These are phyloP conservation scores for Crotalus tigris DNA, from an alignment of 2,113 vertebrate species.

Conservation along the genomic window DNA sequence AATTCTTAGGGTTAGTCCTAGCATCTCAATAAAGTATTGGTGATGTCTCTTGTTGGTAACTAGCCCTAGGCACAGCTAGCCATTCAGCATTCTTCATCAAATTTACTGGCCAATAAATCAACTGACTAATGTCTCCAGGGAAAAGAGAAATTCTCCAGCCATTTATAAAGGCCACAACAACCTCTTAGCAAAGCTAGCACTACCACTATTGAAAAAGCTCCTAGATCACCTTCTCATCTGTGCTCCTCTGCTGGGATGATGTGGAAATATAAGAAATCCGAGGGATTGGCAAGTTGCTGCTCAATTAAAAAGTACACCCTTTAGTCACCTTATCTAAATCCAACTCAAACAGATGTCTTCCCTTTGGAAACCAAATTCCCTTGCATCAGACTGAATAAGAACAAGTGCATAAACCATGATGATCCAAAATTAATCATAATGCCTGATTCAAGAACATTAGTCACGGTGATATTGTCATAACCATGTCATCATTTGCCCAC, in stretches of 20 bases:
- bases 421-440: background rate
- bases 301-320: background rate
- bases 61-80: background rate
- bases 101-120: background rate
- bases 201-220: background rate
- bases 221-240: background rate
- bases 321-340: background rate
- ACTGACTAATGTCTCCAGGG: background rate
- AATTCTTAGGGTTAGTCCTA: background rate
- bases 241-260: background rate
- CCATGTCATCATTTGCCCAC: background rate
- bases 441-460: background rate
- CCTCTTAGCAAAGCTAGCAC: background rate
- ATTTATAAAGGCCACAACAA: background rate
- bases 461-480: background rate
- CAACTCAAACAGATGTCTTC: background rate
- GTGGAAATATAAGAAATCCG: background rate
- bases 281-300: background rate
- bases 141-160: background rate
- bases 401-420: background rate
- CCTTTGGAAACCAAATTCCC: background rate
- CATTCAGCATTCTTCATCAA: background rate
- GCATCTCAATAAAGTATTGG: background rate
- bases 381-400: background rate
- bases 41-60: background rate